phyloP scores from a whole-genome alignment of 2,888 invertebrate species.

The Rotaria sp. region DNA sequence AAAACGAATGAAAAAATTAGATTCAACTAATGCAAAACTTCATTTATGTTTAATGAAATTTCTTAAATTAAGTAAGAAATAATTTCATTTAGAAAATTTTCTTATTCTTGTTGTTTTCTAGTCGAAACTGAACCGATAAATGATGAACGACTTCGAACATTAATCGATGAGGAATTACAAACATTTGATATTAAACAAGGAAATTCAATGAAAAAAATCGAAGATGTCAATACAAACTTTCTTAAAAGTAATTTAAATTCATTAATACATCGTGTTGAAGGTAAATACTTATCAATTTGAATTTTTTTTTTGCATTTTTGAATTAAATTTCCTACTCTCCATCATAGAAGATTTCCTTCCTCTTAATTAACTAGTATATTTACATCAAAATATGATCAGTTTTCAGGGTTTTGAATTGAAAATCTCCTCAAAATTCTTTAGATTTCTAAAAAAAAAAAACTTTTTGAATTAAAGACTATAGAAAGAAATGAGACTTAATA shows the following conservation, averaged over 20 bases:
- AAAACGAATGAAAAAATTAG: constrained; percentile 33
- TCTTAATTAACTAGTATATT: no score
- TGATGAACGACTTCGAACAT: constrained; percentile 29
- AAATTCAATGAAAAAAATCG: neutral
- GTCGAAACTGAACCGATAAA: neutral
- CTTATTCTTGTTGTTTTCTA: neutral
- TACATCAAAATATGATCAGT: no score
- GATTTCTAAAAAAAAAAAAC: no score
- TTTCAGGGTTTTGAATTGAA: no score
- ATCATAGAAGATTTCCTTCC: no score
- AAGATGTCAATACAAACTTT: constrained; percentile 33
- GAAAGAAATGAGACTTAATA: no score
- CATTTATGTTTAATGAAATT: constrained; percentile 37
- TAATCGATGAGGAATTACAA: constrained; percentile 36
- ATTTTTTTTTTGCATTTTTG: neutral
- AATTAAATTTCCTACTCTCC: no score
- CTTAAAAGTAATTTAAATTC: constrained; percentile 26
- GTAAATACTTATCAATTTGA: neutral
- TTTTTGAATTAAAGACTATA: no score
- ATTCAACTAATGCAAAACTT: constrained; percentile 10
- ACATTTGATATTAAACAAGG: constrained; percentile 24
- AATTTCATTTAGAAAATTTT: neutral
- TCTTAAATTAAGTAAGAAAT: neutral
- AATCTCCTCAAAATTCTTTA: no score
- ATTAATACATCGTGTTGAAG: constrained; percentile 10